Evolutionary conservation across 2,888 invertebrate genomes (phyloP), one percentile per base, ranked within the genome.

Genomic region (Dynastes hyllus): DNA sequence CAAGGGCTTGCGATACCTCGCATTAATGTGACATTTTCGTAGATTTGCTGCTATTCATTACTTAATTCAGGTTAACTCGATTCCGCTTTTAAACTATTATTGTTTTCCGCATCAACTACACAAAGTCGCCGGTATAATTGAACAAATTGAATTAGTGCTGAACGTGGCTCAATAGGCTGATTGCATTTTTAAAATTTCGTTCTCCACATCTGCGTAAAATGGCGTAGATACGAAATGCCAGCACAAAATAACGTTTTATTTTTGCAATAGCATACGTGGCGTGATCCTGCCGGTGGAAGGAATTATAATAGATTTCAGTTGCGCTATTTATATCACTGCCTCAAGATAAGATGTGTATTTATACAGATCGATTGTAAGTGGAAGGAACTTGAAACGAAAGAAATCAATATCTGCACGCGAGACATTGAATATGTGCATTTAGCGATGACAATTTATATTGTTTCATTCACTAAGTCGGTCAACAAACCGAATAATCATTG

Each of bases 41-140:
- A 61, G 0, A 61, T 29, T 2, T 27, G 53, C 61, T 6, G 50
- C 22, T 45, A n/a, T 50, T 69, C 22, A 11, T 50, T 27, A 50
- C 27, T 16, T 67, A 67, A 16, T 67, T 45, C 16, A 32, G 45
- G 40, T 45, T 67, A 67, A 67, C 40, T 67, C 40, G 40, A 67
- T 45, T 45, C 9, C 40, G 5, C 45, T 67, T 16, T 45, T 67
- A 67, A 67, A 40, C 45, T 45, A 67, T 4, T 11, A 37, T 66
- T 66, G 16, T 66, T 9, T 66, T 32, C 37, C 55, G 55, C 22
- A 16, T 22, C 27, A 61, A 27, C 22, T 61, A 11, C 29, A 61
- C 11, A 8, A n/a, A 16, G 53, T 53, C 27, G 61, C 61, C 22
- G n/a, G 16, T 27, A 5, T 67, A 65, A 65, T 65, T 65, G 40